A percentile compares a stretch with the other conserved stretches of the same genome.
These are phyloP conservation scores for Drosophila borborema DNA, from an alignment of 2,888 invertebrate species.

Conservation along the genomic window DNA sequence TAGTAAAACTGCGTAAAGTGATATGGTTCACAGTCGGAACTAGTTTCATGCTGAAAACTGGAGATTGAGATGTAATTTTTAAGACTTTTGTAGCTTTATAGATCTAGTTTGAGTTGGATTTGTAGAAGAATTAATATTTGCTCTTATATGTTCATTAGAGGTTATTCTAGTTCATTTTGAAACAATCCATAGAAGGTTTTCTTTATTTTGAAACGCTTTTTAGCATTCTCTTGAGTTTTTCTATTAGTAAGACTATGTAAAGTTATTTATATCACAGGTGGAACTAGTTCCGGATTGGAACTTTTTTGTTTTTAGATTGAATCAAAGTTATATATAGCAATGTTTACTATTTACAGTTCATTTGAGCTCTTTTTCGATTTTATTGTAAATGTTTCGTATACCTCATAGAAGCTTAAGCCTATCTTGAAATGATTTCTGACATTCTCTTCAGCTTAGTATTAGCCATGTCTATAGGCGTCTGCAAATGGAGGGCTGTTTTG, in stretches of 20 bases:
- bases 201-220: background rate
- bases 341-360: background rate
- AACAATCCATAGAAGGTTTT: background rate
- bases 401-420: no score
- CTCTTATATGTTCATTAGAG: background rate
- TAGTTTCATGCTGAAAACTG: background rate
- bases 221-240: background rate
- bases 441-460: no score
- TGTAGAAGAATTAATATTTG: no score
- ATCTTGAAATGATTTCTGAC: background rate
- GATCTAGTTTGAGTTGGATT: no score
- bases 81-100: background rate
- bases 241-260: background rate
- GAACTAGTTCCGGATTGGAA: background rate
- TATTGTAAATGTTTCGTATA: background rate
- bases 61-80: background rate
- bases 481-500: constrained; percentile 3
- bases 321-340: background rate
- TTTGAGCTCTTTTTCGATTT: background rate
- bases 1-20: no score
- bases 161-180: background rate
- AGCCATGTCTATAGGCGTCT: background rate
- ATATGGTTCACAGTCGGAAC: no score
- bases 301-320: background rate
- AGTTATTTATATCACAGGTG: background rate